These are phyloP conservation scores for Nixonia krombeini DNA, from an alignment of 1,140 invertebrate species.

Conservation along the genomic window DNA sequence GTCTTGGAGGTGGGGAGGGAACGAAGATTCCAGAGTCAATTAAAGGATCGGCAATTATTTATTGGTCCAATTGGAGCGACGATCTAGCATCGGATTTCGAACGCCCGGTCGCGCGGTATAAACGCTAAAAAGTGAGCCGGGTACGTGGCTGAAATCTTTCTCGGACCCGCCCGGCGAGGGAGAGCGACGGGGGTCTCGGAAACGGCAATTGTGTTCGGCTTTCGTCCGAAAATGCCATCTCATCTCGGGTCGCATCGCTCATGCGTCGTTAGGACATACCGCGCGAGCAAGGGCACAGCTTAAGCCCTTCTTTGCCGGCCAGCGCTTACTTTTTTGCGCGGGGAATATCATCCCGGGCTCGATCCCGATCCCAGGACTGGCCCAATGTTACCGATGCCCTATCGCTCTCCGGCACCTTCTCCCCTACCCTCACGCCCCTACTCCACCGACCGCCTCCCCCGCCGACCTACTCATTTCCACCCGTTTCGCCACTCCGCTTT, in stretches of 20 bases:
- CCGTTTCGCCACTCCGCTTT: too few species aligned
- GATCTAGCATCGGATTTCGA: constrained; percentile 13
- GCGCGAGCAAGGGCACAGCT: constrained; percentile 52
- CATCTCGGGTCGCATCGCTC: constrained; percentile 62
- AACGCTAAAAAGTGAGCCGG: constrained; percentile 15
- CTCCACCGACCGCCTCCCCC: not conserved
- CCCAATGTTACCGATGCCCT: not conserved
- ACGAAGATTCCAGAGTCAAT: constrained; percentile 1
- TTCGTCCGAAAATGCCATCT: constrained; percentile 61
- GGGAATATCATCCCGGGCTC: not conserved
- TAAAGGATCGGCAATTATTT: constrained; percentile 4
- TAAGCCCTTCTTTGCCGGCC: constrained; percentile 22
- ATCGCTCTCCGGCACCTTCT: not conserved
- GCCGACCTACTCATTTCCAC: not conserved
- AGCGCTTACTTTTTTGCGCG: constrained; percentile 44
- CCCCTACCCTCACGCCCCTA: not conserved
- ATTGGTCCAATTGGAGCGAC: constrained; percentile 1
- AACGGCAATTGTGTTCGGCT: constrained; percentile 51
- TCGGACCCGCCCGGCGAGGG: constrained; percentile 25
- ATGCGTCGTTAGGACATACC: constrained; percentile 61
- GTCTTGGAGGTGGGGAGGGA: too few species aligned
- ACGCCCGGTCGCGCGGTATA: constrained; percentile 7
- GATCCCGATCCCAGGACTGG: not conserved
- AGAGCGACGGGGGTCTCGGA: constrained; percentile 24
- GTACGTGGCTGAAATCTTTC: constrained; percentile 44